Evolutionary conservation across 1,140 invertebrate genomes (phyloP), one percentile per base, ranked within the genome.

Genomic region (Listronotus bonariensis): DNA sequence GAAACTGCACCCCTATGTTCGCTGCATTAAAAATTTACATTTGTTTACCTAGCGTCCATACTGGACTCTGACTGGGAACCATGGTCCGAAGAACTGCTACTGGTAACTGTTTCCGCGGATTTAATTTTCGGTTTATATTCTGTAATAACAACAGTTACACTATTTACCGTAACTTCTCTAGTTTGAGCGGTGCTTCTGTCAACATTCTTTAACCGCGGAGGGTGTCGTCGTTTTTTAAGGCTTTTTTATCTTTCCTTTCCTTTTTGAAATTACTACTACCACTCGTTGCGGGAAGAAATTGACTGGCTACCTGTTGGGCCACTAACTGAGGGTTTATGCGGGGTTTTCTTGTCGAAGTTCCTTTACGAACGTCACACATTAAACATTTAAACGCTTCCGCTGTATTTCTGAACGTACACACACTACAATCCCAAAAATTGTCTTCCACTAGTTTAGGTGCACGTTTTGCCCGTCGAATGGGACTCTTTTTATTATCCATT

Each of bases 351-450:
- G 89, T 91, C 26, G 89, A 91, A 68, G 89, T 91, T 76, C 89
- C 96, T 89, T 98, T 98, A 72, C 96, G 85, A 72, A 97, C 93
- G 87, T 98, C 95, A 86, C 96, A 99, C 94, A 99, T 98, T 76
- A 95, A 88, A 86, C 96, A 98, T 87, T 98, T 98, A 83, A 98
- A 98, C 70, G 96, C 95, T 88, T 98, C 96, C 63, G 94, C 92
- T 74, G 93, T 93, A 83, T 99, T 98, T 81, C 92, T 87, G 82
- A 92, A 96, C 34, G 96, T 98, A 82, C 96, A 99, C 74, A 98
- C 95, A 84, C 93, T 96, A 82, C 96, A 98, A 81, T 98, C 95
- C 96, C 96, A 98, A 81, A 89, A 93, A 80, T 94, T 95, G 78
- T 97, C 95, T 84, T 97, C 95, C 72, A 91, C 84, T 80, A 89